These are phyloP conservation scores for Edolisoma coerulescens DNA, from an alignment of 2,113 vertebrate genomes.

Conservation along the genomic window DNA sequence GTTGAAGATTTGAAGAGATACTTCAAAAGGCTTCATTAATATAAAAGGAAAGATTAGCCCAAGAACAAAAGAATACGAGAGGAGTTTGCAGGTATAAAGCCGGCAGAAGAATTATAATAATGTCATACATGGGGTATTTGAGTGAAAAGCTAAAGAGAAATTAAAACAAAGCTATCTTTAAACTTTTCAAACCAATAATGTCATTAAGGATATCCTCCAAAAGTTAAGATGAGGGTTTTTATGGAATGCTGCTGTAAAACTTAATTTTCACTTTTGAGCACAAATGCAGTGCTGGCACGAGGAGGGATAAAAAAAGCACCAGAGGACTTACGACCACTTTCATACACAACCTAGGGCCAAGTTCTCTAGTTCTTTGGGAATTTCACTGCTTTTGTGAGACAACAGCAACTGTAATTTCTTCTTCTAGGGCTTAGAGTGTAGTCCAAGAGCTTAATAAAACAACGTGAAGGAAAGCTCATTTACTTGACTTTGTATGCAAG, in stretches of 20 bases:
- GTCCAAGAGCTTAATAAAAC: conserved; percentile 42
- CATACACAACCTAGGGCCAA: not conserved
- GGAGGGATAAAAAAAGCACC: not conserved
- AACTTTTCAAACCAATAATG: conserved; percentile 16
- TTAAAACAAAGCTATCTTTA: conserved; percentile 44
- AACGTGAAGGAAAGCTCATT: conserved; percentile 16
- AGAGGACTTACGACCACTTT: not conserved
- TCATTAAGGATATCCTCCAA: not conserved
- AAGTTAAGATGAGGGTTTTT: not conserved
- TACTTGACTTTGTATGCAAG: conserved; percentile 44
- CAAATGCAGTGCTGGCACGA: not conserved
- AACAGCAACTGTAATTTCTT: conserved; percentile 34
- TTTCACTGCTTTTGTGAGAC: conserved; percentile 17
- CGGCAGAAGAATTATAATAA: conserved; percentile 28
- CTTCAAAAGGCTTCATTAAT: conserved; percentile 71
- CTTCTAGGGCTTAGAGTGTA: not conserved
- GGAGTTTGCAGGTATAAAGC: conserved; percentile 26
- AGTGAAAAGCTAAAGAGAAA: conserved; percentile 12
- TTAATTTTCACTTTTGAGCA: not conserved
- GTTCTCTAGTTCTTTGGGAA: conserved; percentile 9
- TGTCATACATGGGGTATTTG: not conserved
- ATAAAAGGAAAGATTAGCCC: conserved; percentile 60
- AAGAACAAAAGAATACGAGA: conserved; percentile 71
- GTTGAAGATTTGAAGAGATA: conserved; percentile 63
- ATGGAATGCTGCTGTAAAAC: not conserved